Base-by-base conservation (phyloP, 2,888 invertebrate species). In the Meganola albula region DNA sequence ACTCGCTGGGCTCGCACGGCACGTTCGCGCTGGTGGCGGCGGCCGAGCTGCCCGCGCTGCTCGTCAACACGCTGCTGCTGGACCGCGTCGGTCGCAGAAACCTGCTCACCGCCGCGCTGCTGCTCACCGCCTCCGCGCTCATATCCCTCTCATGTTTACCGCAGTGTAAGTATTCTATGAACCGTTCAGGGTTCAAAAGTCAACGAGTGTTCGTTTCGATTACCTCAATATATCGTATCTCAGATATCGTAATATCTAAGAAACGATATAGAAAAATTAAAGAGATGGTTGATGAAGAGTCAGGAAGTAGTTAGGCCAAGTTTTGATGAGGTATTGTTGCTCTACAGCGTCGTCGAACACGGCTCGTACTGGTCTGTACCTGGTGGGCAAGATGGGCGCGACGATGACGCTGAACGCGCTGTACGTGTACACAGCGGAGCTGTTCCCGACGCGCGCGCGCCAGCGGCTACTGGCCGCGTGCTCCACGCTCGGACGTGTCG, bases 371-470 rank as follows among this genome's bases (percentile, higher is more conserved):
- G 66, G 74, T 24, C 59, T 88, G 39, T 92, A 89, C 69, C 73
- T 91, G 48, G 61, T 77, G 27, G 91, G 91, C 23, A 91, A 91
- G 71, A 73, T 89, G 61, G 88, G 90, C 33, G 91, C 90, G 12
- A 90, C 91, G 6, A 88, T 90, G 68, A 85, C 91, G 10, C 89
- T 91, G 65, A 88, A 90, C 57, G 88, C 88, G 27, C 75, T 91
- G 40, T 92, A 92, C 70, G 88, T 91, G 63, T 91, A 90, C 70
- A 90, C 92, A 7, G 89, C 91, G 7, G 92, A 92, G 77, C 82
- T 92, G 72, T 92, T 92, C 72, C 92, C 92, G 0, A 92, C 92
- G 30, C 87, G 88, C 40, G 86, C 91, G 10, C 86, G 92, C 5
- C 91, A 92, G 63, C 89, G 90, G 21, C 78, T 91, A 51, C 84